A percentile compares a stretch with the other conserved stretches of the same genome.
These are phyloP conservation scores for Drosophila willistoni DNA, from an alignment of 1,140 invertebrate species.

Conservation along the genomic window DNA sequence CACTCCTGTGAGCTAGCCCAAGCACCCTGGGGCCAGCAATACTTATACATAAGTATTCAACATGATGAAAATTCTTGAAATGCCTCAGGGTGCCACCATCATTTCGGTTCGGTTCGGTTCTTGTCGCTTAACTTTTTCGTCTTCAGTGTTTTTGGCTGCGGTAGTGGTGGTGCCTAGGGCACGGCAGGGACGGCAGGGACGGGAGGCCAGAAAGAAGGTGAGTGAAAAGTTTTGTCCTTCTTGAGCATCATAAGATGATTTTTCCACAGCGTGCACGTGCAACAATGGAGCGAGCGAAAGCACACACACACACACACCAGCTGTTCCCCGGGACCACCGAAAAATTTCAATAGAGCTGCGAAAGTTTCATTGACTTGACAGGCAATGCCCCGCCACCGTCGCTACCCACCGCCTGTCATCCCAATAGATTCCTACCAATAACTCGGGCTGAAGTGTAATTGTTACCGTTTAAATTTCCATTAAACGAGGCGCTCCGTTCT, in stretches of 20 bases:
- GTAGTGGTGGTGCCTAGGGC: too few species aligned
- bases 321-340: constrained; percentile 51
- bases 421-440: constrained; percentile 26
- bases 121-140: constrained; percentile 36
- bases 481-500: constrained; percentile 45
- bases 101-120: constrained; percentile 20
- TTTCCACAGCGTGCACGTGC: not conserved
- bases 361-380: constrained; percentile 79
- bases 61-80: constrained; percentile 61
- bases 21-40: constrained; percentile 1
- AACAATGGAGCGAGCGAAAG: not conserved
- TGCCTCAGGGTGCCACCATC: constrained; percentile 40
- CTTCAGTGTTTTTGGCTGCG: not conserved
- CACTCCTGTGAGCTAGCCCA: not conserved
- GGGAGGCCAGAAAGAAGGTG: not conserved
- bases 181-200: too few species aligned
- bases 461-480: constrained; percentile 81
- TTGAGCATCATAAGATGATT: not conserved
- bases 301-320: constrained; percentile 35
- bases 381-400: constrained; percentile 7
- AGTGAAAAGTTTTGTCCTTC: constrained; percentile 49
- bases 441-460: constrained; percentile 63
- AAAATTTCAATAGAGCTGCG: constrained; percentile 68
- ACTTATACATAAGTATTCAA: constrained; percentile 24
- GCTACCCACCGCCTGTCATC: not conserved